Base-by-base conservation (phyloP, 2,113 vertebrate genomes). In the Python bivittatus region DNA sequence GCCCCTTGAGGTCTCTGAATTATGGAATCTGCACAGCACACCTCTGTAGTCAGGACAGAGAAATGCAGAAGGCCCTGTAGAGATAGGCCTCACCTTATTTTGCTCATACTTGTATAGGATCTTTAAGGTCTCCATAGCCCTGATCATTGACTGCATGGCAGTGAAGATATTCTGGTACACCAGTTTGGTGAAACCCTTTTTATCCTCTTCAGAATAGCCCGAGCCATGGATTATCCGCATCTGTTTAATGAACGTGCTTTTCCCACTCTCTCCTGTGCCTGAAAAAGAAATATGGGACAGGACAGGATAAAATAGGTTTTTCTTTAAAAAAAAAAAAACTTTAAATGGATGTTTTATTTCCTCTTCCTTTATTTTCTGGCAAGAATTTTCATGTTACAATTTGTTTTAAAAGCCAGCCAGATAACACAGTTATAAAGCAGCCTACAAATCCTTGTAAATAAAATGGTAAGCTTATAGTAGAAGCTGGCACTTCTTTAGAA, bases 121-220 rank as follows among this genome's bases (percentile, higher is more conserved):
- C 97, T 98, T 98, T 89, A 98, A 96, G 7, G 98, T 98, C 68
- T 98, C 98, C 98, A 98, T 98, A 95, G 98, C 98, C 53, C 98
- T 97, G 94, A 98, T 97, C 98, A 98, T 98, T 94, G 98, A 98
- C 97, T 98, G 98, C 98, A 98, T 98, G 97, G 98, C 98, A 83
- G 98, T 98, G 96, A 98, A 98, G 97, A 98, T 98, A 96, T 98
- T 98, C 97, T 98, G 98, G 97, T 98, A 98, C 53, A 98, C 98
- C 94, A 98, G 97, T 94, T 98, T 98, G 93, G 98, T 98, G 97
- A 98, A 98, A 95, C 98, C 97, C 11, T 98, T 97, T 94, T 98
- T 98, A 94, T 98, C 98, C 88, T 98, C 98, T 95, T 98, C 98
- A 1, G 98, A 98, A 96, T 98, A 98, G 95, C 98, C 98, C 0